A percentile compares a stretch with the other conserved stretches of the same genome.
Conservation (phyloP, 2,113 vertebrate species). For the Lycaon pictus region DNA sequence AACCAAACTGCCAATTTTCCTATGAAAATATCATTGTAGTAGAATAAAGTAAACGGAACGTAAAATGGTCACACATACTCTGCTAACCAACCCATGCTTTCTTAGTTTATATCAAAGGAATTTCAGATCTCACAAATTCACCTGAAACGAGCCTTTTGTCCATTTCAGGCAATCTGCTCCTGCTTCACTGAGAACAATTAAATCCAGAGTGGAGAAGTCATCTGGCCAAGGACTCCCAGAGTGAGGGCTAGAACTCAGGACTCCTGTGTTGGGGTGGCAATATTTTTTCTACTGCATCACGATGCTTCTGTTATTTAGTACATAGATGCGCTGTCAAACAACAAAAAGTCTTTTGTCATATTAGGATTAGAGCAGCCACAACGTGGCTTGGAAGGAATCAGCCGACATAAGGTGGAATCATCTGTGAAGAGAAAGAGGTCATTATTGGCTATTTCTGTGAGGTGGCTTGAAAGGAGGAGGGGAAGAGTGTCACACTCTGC, state of each 20-base stretch:
- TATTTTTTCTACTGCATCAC: not conserved
- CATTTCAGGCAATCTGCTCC: not conserved
- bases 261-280: not conserved
- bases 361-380: slow-evolving; percentile 45
- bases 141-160: not conserved
- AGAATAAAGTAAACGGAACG: not conserved
- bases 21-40: not conserved
- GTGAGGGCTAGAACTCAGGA: not conserved
- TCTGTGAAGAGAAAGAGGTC: slow-evolving; percentile 84
- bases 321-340: slow-evolving; percentile 82
- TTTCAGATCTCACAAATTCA: not conserved
- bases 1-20: not conserved
- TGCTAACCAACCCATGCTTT: not conserved
- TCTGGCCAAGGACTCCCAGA: not conserved
- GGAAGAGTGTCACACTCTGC: slow-evolving; percentile 76
- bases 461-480: slow-evolving; percentile 82
- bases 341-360: slow-evolving; percentile 75
- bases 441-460: slow-evolving; percentile 83
- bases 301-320: slow-evolving; percentile 48
- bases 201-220: not conserved
- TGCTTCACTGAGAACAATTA: not conserved
- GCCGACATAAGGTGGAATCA: slow-evolving; percentile 85
- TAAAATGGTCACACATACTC: not conserved
- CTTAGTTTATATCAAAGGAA: slow-evolving; percentile 5
- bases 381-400: slow-evolving; percentile 85